Conservation (phyloP, 2,113 vertebrate genomes). For the Zapornia atra region DNA sequence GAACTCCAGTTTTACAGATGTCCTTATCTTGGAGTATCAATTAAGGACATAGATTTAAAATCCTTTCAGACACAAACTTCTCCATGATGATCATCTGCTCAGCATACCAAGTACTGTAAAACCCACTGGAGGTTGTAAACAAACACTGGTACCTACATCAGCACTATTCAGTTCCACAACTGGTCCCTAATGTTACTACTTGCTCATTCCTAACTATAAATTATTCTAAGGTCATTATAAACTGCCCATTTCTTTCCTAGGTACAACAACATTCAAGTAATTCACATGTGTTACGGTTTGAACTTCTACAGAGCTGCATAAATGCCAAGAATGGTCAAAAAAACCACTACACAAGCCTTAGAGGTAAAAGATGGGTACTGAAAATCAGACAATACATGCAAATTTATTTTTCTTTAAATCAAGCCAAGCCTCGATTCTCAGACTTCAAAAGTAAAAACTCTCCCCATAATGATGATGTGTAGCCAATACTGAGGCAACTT, state of each 20-base stretch:
- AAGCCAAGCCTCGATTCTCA: not conserved
- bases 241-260: not conserved
- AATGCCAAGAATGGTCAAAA: not conserved
- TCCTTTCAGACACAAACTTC: not conserved
- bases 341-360: not conserved
- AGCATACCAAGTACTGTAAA: not conserved
- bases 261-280: not conserved
- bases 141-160: not conserved
- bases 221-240: not conserved
- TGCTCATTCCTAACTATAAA: not conserved
- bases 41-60: not conserved
- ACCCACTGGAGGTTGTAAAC: not conserved
- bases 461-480: not conserved
- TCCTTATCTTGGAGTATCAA: not conserved
- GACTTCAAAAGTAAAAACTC: not conserved
- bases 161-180: not conserved
- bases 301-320: not conserved
- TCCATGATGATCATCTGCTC: not conserved
- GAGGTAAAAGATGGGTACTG: not conserved
- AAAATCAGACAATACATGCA: not conserved
- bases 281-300: accelerated
- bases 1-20: not conserved
- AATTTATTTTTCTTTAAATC: not conserved
- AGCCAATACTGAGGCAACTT: not conserved
- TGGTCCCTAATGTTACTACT: not conserved